Conservation (phyloP, 2,888 invertebrate genomes). For the Unio pictorum region DNA sequence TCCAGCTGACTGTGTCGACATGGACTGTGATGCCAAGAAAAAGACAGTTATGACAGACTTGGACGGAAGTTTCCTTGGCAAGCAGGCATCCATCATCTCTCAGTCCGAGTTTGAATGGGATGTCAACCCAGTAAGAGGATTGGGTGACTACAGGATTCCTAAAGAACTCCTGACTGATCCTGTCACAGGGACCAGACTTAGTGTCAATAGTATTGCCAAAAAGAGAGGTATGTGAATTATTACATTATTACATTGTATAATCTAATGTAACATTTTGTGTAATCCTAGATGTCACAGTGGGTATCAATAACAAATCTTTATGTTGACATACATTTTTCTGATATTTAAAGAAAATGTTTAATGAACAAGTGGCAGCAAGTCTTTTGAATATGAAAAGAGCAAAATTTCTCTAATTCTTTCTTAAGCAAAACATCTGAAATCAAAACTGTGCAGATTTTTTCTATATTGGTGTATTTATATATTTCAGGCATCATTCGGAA, state of each 20-base stretch:
- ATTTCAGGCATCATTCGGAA: slow-evolving; percentile 58
- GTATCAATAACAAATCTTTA: no score
- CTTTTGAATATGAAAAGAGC: no score
- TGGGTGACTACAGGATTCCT: slow-evolving; percentile 67
- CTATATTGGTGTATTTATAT: no score
- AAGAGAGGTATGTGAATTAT: slow-evolving; percentile 59
- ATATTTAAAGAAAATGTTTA: no score
- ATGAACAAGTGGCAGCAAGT: no score
- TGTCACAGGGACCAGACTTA: slow-evolving; percentile 43
- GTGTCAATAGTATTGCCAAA: slow-evolving; percentile 42
- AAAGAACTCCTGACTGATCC: slow-evolving; percentile 55
- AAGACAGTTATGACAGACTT: slow-evolving; percentile 57
- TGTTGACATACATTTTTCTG: no score
- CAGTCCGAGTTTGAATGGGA: slow-evolving; percentile 62
- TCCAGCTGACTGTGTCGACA: slow-evolving; percentile 66
- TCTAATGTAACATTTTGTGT: no score
- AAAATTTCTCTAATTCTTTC: no score
- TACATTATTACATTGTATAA: slow-evolving; percentile 1
- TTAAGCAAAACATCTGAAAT: no score
- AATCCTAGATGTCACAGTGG: no score
- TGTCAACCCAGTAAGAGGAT: slow-evolving; percentile 48
- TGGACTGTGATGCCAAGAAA: slow-evolving; percentile 68
- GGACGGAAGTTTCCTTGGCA: slow-evolving; percentile 57
- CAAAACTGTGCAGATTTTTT: no score
- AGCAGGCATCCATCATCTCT: slow-evolving; percentile 46